These are phyloP conservation scores for Strongylocentrotus purpuratus DNA, from an alignment of 35 echinoderm and acorn worm genomes.

Conservation along the genomic window DNA sequence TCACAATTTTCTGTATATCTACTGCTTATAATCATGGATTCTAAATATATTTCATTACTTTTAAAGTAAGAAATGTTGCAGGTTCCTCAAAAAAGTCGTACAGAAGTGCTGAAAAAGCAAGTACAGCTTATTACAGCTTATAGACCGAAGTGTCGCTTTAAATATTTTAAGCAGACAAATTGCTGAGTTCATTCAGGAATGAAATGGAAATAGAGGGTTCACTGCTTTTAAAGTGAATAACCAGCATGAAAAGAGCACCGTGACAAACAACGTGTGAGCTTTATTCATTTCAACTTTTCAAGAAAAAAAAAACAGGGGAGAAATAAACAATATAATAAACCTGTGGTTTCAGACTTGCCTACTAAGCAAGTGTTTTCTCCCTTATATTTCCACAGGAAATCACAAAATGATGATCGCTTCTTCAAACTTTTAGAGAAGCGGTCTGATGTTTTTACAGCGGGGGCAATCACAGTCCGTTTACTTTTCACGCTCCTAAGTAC, in stretches of 20 bases:
- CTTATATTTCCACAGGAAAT: neutral
- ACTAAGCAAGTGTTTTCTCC: neutral
- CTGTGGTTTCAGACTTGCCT: neutral
- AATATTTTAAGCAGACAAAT: neutral
- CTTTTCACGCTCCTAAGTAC: neutral
- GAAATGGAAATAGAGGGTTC: neutral
- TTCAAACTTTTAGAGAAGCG: neutral
- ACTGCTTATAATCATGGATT: no score
- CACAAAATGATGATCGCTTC: neutral
- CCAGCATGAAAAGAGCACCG: neutral
- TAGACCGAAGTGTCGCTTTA: neutral
- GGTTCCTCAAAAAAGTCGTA: no score
- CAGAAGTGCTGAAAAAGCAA: no score
- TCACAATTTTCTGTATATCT: no score
- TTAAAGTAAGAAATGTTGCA: no score
- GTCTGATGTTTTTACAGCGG: neutral
- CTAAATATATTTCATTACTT: no score
- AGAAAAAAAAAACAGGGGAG: neutral
- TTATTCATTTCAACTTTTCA: no score
- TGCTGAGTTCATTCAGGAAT: neutral
- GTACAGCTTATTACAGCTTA: no score
- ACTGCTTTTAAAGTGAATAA: neutral
- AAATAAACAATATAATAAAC: neutral
- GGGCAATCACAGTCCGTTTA: neutral
- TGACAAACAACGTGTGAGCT: neutral